Percentiles rank a stretch among this genome's conserved stretches.
Conservation (phyloP, 2,797 vertebrate genomes). For the Pitangus sulphuratus region DNA sequence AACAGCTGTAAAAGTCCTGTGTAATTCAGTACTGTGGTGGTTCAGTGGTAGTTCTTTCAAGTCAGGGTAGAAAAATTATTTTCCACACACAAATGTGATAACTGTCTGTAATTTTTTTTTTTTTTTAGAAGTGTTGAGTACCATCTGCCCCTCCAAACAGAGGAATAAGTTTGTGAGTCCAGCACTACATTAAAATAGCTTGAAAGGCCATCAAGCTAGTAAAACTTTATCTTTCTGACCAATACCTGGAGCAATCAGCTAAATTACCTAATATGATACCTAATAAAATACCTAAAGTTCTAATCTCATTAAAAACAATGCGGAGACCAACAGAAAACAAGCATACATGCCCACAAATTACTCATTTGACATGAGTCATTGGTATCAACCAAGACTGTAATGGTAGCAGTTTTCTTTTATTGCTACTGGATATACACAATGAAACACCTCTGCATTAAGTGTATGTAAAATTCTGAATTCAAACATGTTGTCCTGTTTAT, state of each 20-base stretch:
- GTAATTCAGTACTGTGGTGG: neutral
- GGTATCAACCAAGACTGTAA: neutral
- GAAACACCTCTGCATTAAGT: neutral
- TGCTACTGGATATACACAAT: neutral
- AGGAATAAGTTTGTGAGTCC: neutral
- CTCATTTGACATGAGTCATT: neutral
- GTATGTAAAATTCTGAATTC: neutral
- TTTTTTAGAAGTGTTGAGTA: neutral
- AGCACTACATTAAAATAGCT: neutral
- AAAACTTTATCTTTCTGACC: neutral
- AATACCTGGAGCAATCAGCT: neutral
- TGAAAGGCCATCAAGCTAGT: neutral
- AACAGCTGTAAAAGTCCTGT: neutral
- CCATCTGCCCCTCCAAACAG: neutral
- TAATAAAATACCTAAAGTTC: neutral
- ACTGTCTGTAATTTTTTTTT: neutral
- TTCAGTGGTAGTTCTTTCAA: neutral
- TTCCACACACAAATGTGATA: neutral
- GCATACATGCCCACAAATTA: neutral
- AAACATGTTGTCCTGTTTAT: neutral
- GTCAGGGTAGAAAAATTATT: fast-evolving
- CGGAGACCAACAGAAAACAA: neutral
- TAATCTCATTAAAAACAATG: neutral
- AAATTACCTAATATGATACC: neutral
- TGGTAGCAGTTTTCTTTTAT: neutral